Conservation (phyloP, 2,113 vertebrate genomes). For the Mirza zaza region DNA sequence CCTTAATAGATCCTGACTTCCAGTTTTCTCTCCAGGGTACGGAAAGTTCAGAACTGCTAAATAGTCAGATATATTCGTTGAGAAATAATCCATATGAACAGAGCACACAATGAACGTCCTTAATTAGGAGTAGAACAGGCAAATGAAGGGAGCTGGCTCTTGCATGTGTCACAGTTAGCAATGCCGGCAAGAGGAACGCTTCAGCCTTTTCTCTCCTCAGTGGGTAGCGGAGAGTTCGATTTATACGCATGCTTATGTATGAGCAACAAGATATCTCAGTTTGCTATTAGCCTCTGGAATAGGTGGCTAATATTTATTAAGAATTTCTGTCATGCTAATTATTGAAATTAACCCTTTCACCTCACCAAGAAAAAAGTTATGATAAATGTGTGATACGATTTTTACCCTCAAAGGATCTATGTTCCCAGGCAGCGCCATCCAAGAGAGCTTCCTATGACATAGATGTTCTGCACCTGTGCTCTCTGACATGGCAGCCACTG, state of each 20-base stretch:
- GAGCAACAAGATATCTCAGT: neutral
- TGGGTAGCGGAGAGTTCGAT: accelerated
- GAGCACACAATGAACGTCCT: neutral
- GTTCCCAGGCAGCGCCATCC: neutral
- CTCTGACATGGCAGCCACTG: accelerated
- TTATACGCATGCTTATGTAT: neutral
- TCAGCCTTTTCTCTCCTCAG: neutral
- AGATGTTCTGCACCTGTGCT: neutral
- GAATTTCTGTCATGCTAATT: neutral
- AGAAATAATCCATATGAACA: slow-evolving; percentile 31
- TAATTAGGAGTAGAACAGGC: neutral
- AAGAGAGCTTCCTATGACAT: accelerated
- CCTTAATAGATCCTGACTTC: slow-evolving; percentile 12
- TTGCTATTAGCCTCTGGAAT: neutral
- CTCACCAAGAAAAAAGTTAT: neutral
- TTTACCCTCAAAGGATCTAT: neutral
- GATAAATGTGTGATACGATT: neutral
- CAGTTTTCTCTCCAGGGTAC: slow-evolving; percentile 25
- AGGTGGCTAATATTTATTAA: neutral
- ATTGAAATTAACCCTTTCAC: neutral
- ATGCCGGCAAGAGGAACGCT: accelerated
- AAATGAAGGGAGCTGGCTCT: neutral
- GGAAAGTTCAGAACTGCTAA: slow-evolving; percentile 26
- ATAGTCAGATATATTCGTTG: slow-evolving; percentile 6
- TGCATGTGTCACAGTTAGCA: accelerated